Evolutionary conservation across 2,113 vertebrate species (phyloP), one percentile per base, ranked within the genome.

Genomic region (Protobothrops flavoviridis): DNA sequence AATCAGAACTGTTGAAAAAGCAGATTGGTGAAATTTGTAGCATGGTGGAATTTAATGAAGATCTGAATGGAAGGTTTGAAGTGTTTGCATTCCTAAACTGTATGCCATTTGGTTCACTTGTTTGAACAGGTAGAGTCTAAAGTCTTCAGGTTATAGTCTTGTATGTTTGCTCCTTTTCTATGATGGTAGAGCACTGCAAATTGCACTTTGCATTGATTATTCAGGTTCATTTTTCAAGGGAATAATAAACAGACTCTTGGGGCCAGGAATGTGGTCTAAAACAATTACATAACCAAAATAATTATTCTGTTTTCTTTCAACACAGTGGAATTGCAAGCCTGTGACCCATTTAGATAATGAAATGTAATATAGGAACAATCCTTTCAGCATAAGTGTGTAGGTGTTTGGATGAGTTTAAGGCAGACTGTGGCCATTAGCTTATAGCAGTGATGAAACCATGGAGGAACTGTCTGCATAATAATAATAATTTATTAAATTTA

Each of bases 241-340:
- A 93, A 21, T 50, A 20, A 88, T 57, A 85, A n/a, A 50, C 81
- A 43, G 21, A 26, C 43, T 86, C 29, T 90, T 50, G 20, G 39
- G 21, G 23, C 29, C 57, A 33, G 15, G 3, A 9, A 86, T 43
- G 53, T 29, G 48, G 29, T 13, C 24, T 45, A 26, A 29, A 81
- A 86, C 48, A 85, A 85, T 21, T 26, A 50, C 21, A 7, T 48
- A 48, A 12, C 0, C 64, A 23, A 29, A 92, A 33, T 43, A 92
- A 45, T 89, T 52, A 89, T 89, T 89, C 29, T 89, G 24, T 93
- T 29, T n/a, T 93, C 81, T 90, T 50, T 85, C 39, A 90, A 9
- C 55, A 55, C 29, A 48, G n/a, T 12, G 21, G 1, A 33, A 29
- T 81, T 10, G n/a, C 39, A 85, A 56, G 48, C 26, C 55, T 64